Evolutionary conservation across 2,888 invertebrate genomes (phyloP).

Genomic region (Gortyna flavago): DNA sequence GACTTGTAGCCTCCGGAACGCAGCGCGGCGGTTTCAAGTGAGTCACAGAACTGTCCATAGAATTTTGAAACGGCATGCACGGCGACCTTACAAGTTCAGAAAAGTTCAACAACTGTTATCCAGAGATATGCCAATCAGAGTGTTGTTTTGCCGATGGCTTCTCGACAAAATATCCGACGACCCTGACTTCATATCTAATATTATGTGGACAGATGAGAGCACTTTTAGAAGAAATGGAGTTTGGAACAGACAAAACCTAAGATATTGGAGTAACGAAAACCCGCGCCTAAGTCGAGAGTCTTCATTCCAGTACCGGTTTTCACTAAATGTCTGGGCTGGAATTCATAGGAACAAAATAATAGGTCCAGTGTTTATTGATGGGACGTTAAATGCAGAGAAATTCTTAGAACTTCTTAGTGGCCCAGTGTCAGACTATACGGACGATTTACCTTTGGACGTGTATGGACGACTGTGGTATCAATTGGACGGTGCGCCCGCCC

Average conservation of each 20-base stretch:
- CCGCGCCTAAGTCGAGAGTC: background rate
- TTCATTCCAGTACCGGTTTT: conserved; percentile 11
- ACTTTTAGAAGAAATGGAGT: conserved; percentile 1
- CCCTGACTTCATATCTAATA: background rate
- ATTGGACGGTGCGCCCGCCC: background rate
- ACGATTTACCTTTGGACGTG: background rate
- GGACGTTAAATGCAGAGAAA: conserved; percentile 8
- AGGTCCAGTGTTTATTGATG: conserved; percentile 8
- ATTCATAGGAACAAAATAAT: background rate
- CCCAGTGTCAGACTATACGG: conserved; percentile 2
- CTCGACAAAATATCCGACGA: conserved; percentile 7
- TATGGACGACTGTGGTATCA: background rate
- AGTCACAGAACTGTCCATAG: too few species aligned
- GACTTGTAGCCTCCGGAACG: too few species aligned
- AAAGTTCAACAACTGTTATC: background rate
- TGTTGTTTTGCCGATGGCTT: conserved; percentile 7
- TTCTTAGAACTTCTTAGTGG: conserved; percentile 11
- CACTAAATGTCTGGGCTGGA: conserved; percentile 2
- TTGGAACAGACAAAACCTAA: conserved; percentile 1
- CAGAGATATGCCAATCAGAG: conserved; percentile 9
- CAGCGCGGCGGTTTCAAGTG: too few species aligned
- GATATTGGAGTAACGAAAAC: conserved; percentile 3
- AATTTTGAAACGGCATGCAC: too few species aligned
- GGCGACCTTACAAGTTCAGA: too few species aligned
- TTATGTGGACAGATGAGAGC: background rate